Conservation (phyloP, 1,140 invertebrate species). For the Heliconius eleuchia region DNA sequence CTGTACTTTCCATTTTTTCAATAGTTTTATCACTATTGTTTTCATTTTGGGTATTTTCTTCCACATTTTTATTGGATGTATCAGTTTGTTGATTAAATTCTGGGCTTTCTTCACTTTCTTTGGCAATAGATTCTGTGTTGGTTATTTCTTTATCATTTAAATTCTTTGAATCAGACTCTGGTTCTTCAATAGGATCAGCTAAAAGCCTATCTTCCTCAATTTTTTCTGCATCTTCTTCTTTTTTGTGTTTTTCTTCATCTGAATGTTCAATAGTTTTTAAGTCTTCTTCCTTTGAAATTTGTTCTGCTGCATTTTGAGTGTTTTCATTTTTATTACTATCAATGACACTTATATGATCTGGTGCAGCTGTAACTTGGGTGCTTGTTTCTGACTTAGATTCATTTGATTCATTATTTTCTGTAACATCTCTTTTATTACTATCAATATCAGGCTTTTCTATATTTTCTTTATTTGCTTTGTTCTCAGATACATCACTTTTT, state of each 20-base stretch:
- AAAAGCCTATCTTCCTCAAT: slow-evolving; percentile 35
- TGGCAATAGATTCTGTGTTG: slow-evolving; percentile 5
- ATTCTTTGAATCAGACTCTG: slow-evolving; percentile 8
- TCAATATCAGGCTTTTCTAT: slow-evolving; percentile 4
- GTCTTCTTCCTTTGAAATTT: slow-evolving; percentile 18
- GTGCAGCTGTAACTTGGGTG: background rate
- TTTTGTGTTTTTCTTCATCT: slow-evolving; percentile 23
- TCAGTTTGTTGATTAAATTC: slow-evolving; percentile 23
- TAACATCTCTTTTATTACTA: slow-evolving; percentile 14
- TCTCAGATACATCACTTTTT: slow-evolving; percentile 1
- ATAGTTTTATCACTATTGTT: slow-evolving; percentile 20
- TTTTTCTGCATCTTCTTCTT: slow-evolving; percentile 25
- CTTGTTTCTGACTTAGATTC: background rate
- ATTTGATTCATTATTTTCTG: slow-evolving; percentile 10
- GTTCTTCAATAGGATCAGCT: slow-evolving; percentile 31
- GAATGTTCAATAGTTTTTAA: slow-evolving; percentile 18
- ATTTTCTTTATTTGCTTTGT: background rate
- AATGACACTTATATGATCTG: slow-evolving; percentile 15
- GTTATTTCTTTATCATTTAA: background rate
- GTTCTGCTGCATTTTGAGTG: background rate
- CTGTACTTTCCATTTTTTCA: background rate
- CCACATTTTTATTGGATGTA: slow-evolving; percentile 17
- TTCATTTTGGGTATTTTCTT: slow-evolving; percentile 20
- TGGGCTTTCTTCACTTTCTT: slow-evolving; percentile 27
- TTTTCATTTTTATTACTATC: slow-evolving; percentile 3